Evolutionary conservation across 2,797 vertebrate species (phyloP).

Genomic region (Anguilla obscura): DNA sequence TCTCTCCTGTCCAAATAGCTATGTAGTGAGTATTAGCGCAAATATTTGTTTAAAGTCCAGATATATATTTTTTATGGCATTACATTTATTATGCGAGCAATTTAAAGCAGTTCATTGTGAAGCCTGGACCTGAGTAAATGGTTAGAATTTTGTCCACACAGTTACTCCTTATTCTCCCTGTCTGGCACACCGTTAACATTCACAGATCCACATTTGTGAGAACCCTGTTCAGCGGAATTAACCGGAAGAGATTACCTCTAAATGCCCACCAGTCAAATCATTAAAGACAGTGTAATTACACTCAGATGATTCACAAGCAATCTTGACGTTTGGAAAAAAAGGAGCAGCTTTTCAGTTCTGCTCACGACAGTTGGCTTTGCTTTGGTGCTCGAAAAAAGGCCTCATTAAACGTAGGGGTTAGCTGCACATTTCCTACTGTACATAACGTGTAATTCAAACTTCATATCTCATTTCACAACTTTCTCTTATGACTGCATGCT

Average conservation of each 20-base stretch:
- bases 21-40: neutral
- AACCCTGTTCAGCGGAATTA: neutral
- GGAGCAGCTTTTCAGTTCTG: neutral
- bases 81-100: neutral
- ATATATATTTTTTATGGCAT: neutral
- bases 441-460: neutral
- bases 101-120: neutral
- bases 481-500: neutral
- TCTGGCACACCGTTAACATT: neutral
- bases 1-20: neutral
- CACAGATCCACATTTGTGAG: neutral
- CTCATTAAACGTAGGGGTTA: slow-evolving; percentile 2
- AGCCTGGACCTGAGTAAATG: neutral
- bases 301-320: slow-evolving; percentile 12
- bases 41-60: neutral
- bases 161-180: neutral
- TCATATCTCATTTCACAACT: slow-evolving; percentile 7
- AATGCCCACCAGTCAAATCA: neutral
- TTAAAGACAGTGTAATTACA: slow-evolving; percentile 15
- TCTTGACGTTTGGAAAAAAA: neutral
- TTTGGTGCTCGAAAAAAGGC: neutral
- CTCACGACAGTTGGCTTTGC: neutral
- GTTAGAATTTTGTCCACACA: neutral
- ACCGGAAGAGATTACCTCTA: slow-evolving; percentile 18
- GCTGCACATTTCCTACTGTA: neutral